Evolutionary conservation across 2,113 vertebrate genomes (phyloP).

Genomic region (Cynoglossus semilaevis): DNA sequence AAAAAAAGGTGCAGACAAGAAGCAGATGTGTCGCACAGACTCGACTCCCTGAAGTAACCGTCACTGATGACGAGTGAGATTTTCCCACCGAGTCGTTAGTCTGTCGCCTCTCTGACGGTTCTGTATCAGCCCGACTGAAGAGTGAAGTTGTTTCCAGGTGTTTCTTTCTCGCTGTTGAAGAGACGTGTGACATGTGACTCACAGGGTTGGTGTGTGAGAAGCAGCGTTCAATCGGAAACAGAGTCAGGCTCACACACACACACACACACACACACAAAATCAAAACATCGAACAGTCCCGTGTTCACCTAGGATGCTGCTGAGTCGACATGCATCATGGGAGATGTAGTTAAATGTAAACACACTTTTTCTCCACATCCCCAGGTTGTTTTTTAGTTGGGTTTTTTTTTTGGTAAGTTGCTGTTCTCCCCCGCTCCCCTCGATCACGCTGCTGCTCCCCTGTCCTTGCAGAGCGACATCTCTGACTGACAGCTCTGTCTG

Average conservation of each 20-base stretch:
- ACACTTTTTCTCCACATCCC: too few relatives aligned
- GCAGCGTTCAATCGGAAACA: conserved; percentile 29
- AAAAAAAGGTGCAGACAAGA: neutral
- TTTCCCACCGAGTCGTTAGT: neutral
- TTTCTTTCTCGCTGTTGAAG: neutral
- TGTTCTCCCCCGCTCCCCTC: neutral
- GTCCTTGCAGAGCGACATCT: conserved; percentile 44
- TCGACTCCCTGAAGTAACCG: neutral
- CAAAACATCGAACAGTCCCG: too few relatives aligned
- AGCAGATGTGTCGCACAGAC: neutral
- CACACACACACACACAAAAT: neutral
- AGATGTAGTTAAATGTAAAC: too few relatives aligned
- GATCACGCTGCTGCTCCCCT: conserved; percentile 8
- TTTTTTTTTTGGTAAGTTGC: neutral
- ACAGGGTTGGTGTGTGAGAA: conserved; percentile 18
- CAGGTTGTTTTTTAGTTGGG: neutral
- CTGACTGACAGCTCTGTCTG: conserved; percentile 56
- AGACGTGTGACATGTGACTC: too few relatives aligned
- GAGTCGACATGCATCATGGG: too few relatives aligned
- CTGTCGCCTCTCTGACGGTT: too few relatives aligned
- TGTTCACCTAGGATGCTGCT: too few relatives aligned
- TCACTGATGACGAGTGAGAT: neutral
- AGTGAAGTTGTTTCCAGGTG: neutral
- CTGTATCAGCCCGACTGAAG: neutral
- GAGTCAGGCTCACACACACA: neutral